Percentiles rank a stretch among this genome's conserved stretches.
These are phyloP conservation scores for Pelusios castaneus DNA, from an alignment of 2,113 vertebrate genomes.

Conservation along the genomic window DNA sequence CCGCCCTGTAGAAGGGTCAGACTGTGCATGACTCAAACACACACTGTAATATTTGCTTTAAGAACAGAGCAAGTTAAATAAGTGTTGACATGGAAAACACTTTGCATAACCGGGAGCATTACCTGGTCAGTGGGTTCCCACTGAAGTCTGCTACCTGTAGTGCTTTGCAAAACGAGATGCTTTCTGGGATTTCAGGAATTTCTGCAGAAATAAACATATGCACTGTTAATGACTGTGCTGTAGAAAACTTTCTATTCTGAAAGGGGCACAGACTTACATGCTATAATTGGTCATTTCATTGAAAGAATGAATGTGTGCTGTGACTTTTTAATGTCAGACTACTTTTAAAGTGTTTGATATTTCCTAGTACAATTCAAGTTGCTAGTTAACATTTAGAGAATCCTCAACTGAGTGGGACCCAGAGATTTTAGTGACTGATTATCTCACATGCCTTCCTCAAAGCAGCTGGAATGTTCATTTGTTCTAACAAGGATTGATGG, in stretches of 20 bases:
- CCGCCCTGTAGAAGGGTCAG: neutral
- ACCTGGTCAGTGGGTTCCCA: conserved; percentile 97
- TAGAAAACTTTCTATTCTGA: neutral
- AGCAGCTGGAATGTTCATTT: neutral
- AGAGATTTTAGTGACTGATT: neutral
- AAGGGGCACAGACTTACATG: conserved; percentile 3
- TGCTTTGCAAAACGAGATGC: conserved; percentile 95
- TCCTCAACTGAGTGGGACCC: neutral
- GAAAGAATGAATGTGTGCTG: neutral
- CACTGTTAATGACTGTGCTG: conserved; percentile 4
- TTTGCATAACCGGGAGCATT: conserved; percentile 49
- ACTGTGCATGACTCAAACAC: neutral
- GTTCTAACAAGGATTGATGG: neutral
- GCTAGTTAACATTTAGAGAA: fast-evolving
- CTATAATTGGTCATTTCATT: neutral
- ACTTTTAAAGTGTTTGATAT: neutral
- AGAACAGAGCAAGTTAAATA: conserved; percentile 28
- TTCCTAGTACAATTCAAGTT: neutral
- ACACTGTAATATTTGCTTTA: conserved; percentile 25
- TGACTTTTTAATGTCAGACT: neutral
- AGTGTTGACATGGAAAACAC: conserved; percentile 11
- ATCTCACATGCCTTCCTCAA: fast-evolving
- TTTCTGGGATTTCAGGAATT: conserved; percentile 97
- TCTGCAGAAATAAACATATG: conserved; percentile 78
- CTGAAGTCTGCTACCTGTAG: conserved; percentile 98